Evolutionary conservation across 2,797 vertebrate species (phyloP).

Genomic region (Enteromius argenteus): DNA sequence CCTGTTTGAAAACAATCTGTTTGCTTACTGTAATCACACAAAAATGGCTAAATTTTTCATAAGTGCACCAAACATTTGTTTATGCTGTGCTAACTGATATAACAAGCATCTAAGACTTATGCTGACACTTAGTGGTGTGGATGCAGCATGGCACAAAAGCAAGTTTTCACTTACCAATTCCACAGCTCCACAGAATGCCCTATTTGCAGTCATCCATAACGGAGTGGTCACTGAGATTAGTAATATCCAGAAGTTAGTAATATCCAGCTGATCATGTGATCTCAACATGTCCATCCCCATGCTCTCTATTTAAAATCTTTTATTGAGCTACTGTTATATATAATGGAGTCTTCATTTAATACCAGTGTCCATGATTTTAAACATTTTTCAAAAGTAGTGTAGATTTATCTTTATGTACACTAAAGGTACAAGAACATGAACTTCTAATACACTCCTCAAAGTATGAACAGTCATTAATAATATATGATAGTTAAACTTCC

Average conservation of each 20-base stretch:
- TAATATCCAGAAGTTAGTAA: not conserved
- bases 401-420: not conserved
- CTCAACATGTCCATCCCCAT: not conserved
- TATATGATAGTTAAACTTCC: not conserved
- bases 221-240: not conserved
- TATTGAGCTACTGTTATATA: not conserved
- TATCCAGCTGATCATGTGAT: not conserved
- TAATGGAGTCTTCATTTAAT: not conserved
- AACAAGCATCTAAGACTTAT: not conserved
- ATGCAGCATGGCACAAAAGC: not conserved
- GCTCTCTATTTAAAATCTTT: not conserved
- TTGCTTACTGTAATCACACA: not conserved
- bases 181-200: not conserved
- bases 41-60: not conserved
- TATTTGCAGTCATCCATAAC: constrained; percentile 12
- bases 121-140: not conserved
- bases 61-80: not conserved
- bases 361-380: not conserved
- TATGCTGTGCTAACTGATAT: too few relatives aligned
- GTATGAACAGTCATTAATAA: too few relatives aligned
- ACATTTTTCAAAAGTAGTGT: not conserved
- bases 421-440: not conserved
- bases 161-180: not conserved
- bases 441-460: not conserved
- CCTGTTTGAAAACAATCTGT: not conserved